Conservation (phyloP, 2,888 invertebrate species). For the Drosophila merina region DNA sequence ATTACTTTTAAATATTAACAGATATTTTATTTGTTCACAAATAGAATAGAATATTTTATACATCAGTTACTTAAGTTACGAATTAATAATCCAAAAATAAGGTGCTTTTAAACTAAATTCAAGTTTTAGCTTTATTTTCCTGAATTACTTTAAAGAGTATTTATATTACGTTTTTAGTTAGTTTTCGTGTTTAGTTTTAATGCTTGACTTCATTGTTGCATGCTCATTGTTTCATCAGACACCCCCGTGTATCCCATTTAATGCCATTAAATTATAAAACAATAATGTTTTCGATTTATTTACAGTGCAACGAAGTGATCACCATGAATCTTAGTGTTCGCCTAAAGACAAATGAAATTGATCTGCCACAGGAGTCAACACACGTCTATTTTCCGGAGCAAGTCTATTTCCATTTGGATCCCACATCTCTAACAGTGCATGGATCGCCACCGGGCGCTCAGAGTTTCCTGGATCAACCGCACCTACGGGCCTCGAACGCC, state of each 20-base stretch:
- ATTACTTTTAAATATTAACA: not conserved
- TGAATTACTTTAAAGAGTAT: no score
- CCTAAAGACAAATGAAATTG: constrained; percentile 84
- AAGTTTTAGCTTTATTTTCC: not conserved
- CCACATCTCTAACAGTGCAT: constrained; percentile 66
- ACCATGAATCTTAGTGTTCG: constrained; percentile 84
- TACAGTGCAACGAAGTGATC: constrained; percentile 84
- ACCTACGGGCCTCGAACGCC: constrained; percentile 75
- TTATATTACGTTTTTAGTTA: constrained; percentile 9
- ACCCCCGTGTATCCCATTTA: not conserved
- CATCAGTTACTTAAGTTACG: not conserved
- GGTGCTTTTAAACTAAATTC: not conserved
- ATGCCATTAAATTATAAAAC: constrained; percentile 8
- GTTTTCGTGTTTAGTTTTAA: constrained; percentile 49
- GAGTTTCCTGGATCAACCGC: constrained; percentile 66
- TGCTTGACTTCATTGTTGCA: constrained; percentile 49
- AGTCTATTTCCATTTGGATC: constrained; percentile 75
- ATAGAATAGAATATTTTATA: not conserved
- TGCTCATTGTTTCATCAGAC: constrained; percentile 50
- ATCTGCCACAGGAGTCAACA: constrained; percentile 82
- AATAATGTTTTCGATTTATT: not conserved
- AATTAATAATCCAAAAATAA: not conserved
- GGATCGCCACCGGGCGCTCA: constrained; percentile 61
- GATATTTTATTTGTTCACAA: not conserved
- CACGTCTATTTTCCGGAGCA: constrained; percentile 74